These are phyloP conservation scores for Mantis religiosa DNA, from an alignment of 2,888 invertebrate species.

Conservation along the genomic window DNA sequence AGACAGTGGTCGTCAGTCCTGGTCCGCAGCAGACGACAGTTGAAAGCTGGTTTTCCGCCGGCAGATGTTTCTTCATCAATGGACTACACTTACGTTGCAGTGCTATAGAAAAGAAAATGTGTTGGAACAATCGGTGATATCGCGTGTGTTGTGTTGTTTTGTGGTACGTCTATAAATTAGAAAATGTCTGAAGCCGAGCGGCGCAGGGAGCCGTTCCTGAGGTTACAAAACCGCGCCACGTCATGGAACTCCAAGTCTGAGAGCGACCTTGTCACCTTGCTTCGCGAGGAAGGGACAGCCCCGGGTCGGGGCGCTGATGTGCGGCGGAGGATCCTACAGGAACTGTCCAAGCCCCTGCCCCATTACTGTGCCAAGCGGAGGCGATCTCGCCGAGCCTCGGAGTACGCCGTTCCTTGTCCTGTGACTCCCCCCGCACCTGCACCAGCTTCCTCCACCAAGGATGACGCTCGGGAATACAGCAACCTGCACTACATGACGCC, in stretches of 20 bases:
- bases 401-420: not conserved
- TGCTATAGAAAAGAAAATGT: not conserved
- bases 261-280: slow-evolving; percentile 16
- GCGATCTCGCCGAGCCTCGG: not conserved
- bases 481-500: not conserved
- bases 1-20: no score
- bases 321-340: not conserved
- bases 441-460: not conserved
- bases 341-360: not conserved
- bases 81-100: not conserved
- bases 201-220: slow-evolving; percentile 26
- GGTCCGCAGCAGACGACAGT: no score
- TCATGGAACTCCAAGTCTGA: slow-evolving; percentile 28
- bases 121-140: not conserved
- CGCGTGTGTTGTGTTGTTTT: not conserved
- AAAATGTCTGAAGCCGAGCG: not conserved
- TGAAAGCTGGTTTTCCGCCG: no score
- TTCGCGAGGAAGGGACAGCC: not conserved
- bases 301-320: not conserved
- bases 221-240: slow-evolving; percentile 26
- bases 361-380: not conserved
- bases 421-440: not conserved
- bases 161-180: not conserved
- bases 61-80: not conserved
- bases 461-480: not conserved